Conservation (phyloP, 2,113 vertebrate genomes). For the Anguilla japonica region DNA sequence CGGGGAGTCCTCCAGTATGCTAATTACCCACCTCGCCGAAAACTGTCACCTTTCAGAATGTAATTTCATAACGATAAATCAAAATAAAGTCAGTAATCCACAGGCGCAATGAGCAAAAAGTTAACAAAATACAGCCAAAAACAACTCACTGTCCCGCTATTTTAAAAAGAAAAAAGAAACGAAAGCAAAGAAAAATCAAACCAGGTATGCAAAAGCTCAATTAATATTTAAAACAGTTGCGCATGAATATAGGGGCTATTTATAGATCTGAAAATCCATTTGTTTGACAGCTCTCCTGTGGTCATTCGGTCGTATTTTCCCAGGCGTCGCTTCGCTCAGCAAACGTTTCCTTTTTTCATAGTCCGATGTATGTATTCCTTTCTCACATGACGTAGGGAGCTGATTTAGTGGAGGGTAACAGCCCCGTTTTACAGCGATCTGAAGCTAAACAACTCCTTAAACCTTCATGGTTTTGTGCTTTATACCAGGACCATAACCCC, state of each 20-base stretch:
- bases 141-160: background rate
- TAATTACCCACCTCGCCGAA: constrained; percentile 19
- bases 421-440: constrained; percentile 14
- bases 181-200: constrained; percentile 6
- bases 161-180: background rate
- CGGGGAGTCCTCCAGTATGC: constrained; percentile 27
- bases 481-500: constrained; percentile 41
- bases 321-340: background rate
- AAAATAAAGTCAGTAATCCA: constrained; percentile 25
- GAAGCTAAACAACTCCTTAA: constrained; percentile 28
- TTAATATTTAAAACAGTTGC: constrained; percentile 19
- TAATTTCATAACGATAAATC: constrained; percentile 1
- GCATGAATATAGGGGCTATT: background rate
- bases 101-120: constrained; percentile 17
- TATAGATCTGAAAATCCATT: constrained; percentile 29
- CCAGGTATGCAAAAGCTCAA: constrained; percentile 19
- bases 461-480: constrained; percentile 42
- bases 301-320: constrained; percentile 3
- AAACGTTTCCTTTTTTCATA: background rate
- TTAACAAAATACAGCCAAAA: background rate
- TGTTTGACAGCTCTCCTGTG: constrained; percentile 20
- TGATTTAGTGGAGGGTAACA: constrained; percentile 17
- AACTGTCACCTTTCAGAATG: background rate
- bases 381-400: constrained; percentile 23
- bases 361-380: constrained; percentile 24